These are phyloP conservation scores for Chrysochloris asiatica DNA, from an alignment of 2,113 vertebrate species.

Conservation along the genomic window DNA sequence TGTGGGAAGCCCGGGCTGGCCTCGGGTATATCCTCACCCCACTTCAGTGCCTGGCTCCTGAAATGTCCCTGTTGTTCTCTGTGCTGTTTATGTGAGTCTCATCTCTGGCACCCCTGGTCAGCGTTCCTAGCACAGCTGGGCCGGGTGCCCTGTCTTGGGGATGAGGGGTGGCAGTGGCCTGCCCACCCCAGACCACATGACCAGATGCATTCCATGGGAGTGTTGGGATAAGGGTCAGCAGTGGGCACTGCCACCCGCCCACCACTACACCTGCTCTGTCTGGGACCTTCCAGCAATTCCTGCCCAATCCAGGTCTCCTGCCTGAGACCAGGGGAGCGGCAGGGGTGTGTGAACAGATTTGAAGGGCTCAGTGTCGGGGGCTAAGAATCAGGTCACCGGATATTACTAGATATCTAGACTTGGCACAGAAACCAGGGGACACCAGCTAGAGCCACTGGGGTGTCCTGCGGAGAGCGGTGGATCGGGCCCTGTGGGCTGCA, in stretches of 20 bases:
- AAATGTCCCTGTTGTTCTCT: neutral
- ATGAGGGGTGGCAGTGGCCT: neutral
- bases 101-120: neutral
- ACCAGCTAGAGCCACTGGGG: too few relatives aligned
- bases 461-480: too few relatives aligned
- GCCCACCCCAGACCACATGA: too few relatives aligned
- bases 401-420: too few relatives aligned
- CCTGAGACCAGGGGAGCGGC: neutral
- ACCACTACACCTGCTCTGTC: neutral
- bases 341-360: accelerated
- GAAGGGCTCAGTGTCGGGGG: neutral
- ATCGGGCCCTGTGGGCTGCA: too few relatives aligned
- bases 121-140: neutral
- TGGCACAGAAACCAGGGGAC: too few relatives aligned
- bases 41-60: neutral
- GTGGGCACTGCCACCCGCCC: neutral
- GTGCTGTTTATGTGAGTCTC: neutral
- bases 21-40: neutral
- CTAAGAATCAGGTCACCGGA: accelerated
- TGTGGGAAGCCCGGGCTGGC: too few relatives aligned
- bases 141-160: too few relatives aligned
- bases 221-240: too few relatives aligned
- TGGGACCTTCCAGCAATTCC: neutral
- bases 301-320: neutral
- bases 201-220: neutral